Evolutionary conservation across 2,113 vertebrate species (phyloP), one percentile per base, ranked within the genome.

Genomic region (Rhabdomys dilectus): DNA sequence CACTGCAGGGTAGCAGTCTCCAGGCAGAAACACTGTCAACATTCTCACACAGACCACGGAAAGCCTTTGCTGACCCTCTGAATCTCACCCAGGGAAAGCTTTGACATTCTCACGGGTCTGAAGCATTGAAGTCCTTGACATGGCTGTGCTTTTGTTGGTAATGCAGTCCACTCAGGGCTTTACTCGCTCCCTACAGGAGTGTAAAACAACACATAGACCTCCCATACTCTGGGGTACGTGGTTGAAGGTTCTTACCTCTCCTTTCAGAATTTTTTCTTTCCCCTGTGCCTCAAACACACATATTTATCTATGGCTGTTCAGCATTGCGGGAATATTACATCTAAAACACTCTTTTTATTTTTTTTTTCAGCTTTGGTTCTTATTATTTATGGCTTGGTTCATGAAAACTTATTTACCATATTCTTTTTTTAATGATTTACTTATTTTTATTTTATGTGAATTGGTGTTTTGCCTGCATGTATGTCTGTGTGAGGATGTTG

Each of bases 341-440:
- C 9, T 64, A 92, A 91, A 96, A 76, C 75, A 72, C 36, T 34
- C 22, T 29, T 84, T 53, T n/a, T n/a, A n/a, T n/a, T 51, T 82
- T n/a, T 45, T 8, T 34, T 56, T 96, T 92, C 45, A 72, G 10
- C n/a, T 78, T 94, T 51, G 21, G 29, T 48, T 85, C 58, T 91
- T 86, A 81, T 77, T 60, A 88, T 86, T 85, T 81, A 84, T 90
- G 21, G 12, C 36, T 93, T 53, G 51, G 17, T 91, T 89, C 73
- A 87, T 93, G 60, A 88, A 95, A 97, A 88, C 1, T 0, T 87
- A 91, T 53, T 26, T 56, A 62, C 7, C n/a, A 4, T 93, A n/a
- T 76, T 91, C 39, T 66, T 51, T 84, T 51, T 42, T 42, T 5
- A 39, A 6, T 45, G 1, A 56, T 39, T 29, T 70, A 15, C 26